Conservation (phyloP, 2,113 vertebrate species). For the Tragulus kanchil region DNA sequence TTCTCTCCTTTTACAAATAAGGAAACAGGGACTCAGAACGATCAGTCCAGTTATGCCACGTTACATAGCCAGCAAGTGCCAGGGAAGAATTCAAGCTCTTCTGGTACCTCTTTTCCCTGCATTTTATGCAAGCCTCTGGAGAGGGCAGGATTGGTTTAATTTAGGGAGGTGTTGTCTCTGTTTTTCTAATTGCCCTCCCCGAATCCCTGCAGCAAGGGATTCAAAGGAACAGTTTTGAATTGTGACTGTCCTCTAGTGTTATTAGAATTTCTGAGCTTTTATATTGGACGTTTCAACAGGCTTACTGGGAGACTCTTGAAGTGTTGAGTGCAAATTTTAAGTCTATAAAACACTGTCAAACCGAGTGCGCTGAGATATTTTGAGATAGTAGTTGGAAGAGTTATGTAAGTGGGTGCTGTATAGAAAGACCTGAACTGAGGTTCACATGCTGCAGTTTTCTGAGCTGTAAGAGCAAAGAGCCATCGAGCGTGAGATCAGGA, state of each 20-base stretch:
- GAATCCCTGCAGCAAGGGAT: conserved; percentile 19
- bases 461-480: not conserved
- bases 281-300: conserved; percentile 50
- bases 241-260: conserved; percentile 8
- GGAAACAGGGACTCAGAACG: not conserved
- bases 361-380: not conserved
- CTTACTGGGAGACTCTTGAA: conserved; percentile 18
- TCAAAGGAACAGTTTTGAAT: not conserved
- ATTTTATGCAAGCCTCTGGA: conserved; percentile 18
- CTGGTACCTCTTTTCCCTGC: not conserved
- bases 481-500: not conserved
- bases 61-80: not conserved
- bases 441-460: not conserved
- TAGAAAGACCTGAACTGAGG: not conserved
- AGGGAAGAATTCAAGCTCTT: not conserved
- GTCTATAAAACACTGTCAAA: conserved; percentile 6
- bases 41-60: not conserved
- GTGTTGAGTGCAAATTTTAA: conserved; percentile 32
- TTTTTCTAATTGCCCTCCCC: conserved; percentile 42
- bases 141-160: not conserved
- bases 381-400: not conserved
- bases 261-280: conserved; percentile 62
- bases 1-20: not conserved
- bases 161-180: not conserved
- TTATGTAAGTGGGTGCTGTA: not conserved